Conservation (phyloP, 2,113 vertebrate genomes). For the Salvator merianae region DNA sequence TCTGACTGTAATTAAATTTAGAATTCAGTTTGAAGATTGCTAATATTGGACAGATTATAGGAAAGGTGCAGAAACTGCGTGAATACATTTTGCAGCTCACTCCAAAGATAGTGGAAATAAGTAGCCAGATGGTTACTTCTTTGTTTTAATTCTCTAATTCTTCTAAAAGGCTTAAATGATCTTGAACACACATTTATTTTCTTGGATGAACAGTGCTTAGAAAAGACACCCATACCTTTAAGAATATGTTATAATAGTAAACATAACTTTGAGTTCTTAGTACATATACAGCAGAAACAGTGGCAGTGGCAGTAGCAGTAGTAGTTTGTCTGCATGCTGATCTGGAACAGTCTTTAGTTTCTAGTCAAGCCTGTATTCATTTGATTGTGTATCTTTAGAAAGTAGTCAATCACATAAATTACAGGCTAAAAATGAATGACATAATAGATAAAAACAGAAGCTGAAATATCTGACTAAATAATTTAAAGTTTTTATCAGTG, state of each 20-base stretch:
- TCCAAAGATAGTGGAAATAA: neutral
- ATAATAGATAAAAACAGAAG: neutral
- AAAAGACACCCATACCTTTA: neutral
- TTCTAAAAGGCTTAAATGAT: neutral
- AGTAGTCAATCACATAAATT: neutral
- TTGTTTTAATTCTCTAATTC: neutral
- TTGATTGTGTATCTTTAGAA: neutral
- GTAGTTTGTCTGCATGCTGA: neutral
- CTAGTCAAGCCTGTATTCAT: neutral
- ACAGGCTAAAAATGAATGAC: neutral
- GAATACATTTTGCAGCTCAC: neutral
- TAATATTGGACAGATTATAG: neutral
- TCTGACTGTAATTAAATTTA: neutral
- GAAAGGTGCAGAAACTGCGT: neutral
- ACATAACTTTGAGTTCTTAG: neutral
- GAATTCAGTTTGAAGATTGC: neutral
- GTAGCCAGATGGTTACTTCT: neutral
- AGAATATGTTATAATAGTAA: neutral
- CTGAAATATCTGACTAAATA: too few species aligned
- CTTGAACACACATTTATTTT: slow-evolving; percentile 37
- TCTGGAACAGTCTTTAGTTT: neutral
- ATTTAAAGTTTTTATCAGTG: neutral
- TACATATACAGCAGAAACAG: neutral
- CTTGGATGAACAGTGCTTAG: neutral
- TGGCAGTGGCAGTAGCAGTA: neutral